phyloP scores from a whole-genome alignment of 1,140 invertebrate species.

The Sinonovacula constricta region DNA sequence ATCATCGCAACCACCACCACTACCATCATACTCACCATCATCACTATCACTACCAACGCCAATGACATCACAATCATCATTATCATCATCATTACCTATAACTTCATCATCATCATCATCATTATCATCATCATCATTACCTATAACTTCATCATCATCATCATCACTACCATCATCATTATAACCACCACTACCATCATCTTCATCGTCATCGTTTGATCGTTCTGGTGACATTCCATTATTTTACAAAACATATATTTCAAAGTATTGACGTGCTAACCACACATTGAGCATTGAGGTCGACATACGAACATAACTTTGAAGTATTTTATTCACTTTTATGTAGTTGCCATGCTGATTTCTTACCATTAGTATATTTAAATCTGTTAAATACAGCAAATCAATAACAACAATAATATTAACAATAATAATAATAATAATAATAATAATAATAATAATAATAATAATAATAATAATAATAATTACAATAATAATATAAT shows the following conservation, averaged over 20 bases:
- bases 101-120: not conserved
- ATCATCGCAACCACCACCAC: constrained; percentile 1
- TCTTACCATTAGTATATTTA: not conserved
- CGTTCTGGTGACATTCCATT: no score
- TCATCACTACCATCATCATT: constrained; percentile 4
- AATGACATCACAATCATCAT: not conserved
- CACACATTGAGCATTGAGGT: not conserved
- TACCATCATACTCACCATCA: not conserved
- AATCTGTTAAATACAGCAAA: no score
- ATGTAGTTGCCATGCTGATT: not conserved
- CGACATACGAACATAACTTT: not conserved
- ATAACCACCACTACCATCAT: constrained; percentile 1
- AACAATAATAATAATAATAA: no score
- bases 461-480: no score
- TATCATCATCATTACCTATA: not conserved
- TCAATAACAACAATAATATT: no score
- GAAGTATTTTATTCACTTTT: not conserved
- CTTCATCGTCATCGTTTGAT: constrained; percentile 1
- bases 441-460: no score
- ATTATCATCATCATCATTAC: constrained; percentile 4
- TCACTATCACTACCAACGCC: constrained; percentile 1
- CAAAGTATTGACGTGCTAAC: not conserved
- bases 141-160: not conserved
- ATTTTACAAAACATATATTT: no score
- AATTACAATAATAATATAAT: no score